phyloP scores from a whole-genome alignment of 2,113 vertebrate genomes.

The Odobenus rosmarus region DNA sequence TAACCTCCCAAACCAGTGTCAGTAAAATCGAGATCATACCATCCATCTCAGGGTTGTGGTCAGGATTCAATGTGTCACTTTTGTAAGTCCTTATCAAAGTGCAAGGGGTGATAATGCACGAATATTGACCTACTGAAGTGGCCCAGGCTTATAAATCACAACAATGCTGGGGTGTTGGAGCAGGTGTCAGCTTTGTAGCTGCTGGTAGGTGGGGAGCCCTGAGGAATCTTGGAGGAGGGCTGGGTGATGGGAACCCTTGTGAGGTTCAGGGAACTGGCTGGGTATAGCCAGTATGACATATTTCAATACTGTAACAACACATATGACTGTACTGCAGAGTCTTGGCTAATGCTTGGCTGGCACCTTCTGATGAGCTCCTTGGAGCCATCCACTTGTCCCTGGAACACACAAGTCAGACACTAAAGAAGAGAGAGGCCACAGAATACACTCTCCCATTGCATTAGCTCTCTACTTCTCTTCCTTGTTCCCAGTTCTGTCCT shows the following conservation, averaged over 20 bases:
- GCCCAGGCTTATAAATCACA: neutral
- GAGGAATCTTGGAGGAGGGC: neutral
- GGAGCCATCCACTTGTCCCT: neutral
- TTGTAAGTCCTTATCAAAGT: neutral
- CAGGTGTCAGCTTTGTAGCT: neutral
- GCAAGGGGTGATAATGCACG: neutral
- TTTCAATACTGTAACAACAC: neutral
- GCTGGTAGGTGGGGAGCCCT: neutral
- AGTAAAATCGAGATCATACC: neutral
- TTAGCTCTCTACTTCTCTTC: neutral
- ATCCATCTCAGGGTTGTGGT: neutral
- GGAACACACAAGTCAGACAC: neutral
- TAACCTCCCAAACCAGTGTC: neutral
- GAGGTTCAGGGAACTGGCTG: neutral
- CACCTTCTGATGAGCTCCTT: neutral
- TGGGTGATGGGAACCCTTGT: neutral
- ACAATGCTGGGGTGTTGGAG: neutral
- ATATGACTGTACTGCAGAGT: neutral
- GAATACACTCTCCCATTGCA: neutral
- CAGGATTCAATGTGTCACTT: neutral
- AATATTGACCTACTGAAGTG: neutral
- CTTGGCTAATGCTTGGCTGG: neutral
- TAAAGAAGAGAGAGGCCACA: neutral
- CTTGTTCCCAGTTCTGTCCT: neutral
- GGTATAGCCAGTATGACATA: neutral